Conservation (phyloP, 2,113 vertebrate species). For the Sander vitreus region DNA sequence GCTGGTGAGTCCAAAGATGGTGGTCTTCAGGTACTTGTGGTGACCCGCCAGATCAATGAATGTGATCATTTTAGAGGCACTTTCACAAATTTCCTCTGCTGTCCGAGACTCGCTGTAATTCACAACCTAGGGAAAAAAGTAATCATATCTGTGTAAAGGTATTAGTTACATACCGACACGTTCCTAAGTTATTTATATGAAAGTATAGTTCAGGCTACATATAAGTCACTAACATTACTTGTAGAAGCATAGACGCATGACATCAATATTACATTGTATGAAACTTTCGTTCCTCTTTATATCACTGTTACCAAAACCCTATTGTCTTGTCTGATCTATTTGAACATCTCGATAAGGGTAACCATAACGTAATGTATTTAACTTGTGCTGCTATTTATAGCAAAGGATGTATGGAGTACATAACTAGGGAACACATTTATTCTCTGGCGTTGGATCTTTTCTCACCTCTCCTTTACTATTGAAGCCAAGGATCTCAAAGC, state of each 20-base stretch:
- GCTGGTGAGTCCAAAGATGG: conserved; percentile 98
- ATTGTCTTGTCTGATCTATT: neutral
- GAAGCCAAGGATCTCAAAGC: conserved; percentile 98
- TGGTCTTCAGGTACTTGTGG: conserved; percentile 99
- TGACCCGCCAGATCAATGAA: conserved; percentile 99
- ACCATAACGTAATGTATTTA: neutral
- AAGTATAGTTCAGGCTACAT: neutral
- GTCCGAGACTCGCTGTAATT: conserved; percentile 99
- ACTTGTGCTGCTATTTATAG: neutral
- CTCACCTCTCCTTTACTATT: conserved; percentile 98
- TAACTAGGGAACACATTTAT: neutral
- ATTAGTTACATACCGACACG: neutral
- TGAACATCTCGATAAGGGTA: neutral
- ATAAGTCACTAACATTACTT: neutral
- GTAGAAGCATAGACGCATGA: neutral
- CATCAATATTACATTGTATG: neutral
- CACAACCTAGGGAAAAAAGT: conserved; percentile 87
- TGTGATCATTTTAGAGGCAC: conserved; percentile 99
- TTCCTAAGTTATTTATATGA: neutral
- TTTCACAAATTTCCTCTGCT: conserved; percentile 98
- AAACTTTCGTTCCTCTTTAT: neutral
- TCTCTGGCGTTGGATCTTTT: neutral
- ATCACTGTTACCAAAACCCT: neutral
- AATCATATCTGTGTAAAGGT: neutral
- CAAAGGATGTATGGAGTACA: neutral